A percentile compares a stretch with the other conserved stretches of the same genome.
Conservation (phyloP, 2,888 invertebrate genomes). For the Heliconius charithonia region DNA sequence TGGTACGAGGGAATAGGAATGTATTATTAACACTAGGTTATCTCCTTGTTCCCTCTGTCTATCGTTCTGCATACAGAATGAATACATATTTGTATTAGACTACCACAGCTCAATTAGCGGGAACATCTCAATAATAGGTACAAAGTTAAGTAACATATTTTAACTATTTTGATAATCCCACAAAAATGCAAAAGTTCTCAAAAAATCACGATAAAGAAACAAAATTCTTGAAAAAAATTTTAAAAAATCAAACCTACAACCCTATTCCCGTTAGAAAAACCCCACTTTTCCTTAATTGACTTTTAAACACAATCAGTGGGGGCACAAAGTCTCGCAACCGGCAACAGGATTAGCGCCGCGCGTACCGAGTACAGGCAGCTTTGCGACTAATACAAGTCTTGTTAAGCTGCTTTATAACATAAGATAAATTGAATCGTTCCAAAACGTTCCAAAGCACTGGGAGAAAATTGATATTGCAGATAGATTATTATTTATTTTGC, state of each 20-base stretch:
- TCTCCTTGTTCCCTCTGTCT: no score
- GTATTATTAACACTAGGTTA: no score
- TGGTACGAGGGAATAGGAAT: no score
- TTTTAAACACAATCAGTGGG: constrained; percentile 9
- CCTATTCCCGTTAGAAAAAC: background rate
- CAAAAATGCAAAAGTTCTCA: no score
- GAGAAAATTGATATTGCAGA: background rate
- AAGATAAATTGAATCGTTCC: constrained; percentile 23
- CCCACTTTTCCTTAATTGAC: background rate
- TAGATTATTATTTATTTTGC: background rate
- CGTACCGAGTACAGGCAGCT: constrained; percentile 7
- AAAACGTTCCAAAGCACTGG: background rate
- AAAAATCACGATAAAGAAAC: background rate
- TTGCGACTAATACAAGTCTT: background rate
- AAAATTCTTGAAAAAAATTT: background rate
- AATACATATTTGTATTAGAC: no score
- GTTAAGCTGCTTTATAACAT: constrained; percentile 21
- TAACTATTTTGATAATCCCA: no score
- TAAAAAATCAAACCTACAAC: background rate
- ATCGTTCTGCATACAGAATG: no score
- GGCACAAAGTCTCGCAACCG: constrained; percentile 8
- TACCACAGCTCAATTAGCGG: no score
- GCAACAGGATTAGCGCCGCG: constrained; percentile 21
- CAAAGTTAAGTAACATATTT: no score
- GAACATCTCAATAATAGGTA: no score